Percentiles rank a stretch among this genome's conserved stretches.
These are phyloP conservation scores for Dallia pectoralis DNA, from an alignment of 2,797 vertebrate species.

Conservation along the genomic window DNA sequence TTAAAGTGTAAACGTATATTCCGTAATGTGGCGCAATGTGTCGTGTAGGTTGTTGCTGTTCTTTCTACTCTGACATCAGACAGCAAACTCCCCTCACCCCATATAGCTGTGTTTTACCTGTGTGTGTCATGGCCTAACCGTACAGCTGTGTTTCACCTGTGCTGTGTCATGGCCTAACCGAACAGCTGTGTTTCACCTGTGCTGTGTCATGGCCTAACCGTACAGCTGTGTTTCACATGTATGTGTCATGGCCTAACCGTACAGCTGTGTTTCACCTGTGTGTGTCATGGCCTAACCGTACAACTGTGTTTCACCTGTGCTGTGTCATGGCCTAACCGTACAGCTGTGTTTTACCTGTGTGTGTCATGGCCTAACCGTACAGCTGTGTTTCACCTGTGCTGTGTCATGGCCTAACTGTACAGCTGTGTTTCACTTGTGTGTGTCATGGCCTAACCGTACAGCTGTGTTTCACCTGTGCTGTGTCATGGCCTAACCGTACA, in stretches of 20 bases:
- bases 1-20: no score
- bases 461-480: conserved; percentile 45
- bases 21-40: neutral
- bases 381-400: conserved; percentile 49
- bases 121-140: conserved; percentile 43
- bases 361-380: conserved; percentile 53
- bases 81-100: conserved; percentile 23
- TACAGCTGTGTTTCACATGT: conserved; percentile 55
- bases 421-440: conserved; percentile 48
- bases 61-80: conserved; percentile 33
- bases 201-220: conserved; percentile 43
- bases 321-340: conserved; percentile 48
- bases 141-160: conserved; percentile 55
- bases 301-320: conserved; percentile 53
- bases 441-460: conserved; percentile 57
- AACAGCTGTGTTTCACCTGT: conserved; percentile 55
- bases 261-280: conserved; percentile 53
- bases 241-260: conserved; percentile 46
- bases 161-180: conserved; percentile 43
- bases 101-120: conserved; percentile 57
- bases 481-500: conserved; percentile 57
- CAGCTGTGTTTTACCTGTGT: conserved; percentile 51
- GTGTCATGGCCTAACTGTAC: conserved; percentile 47
- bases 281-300: conserved; percentile 48
- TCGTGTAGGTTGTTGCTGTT: conserved; percentile 6